Base-by-base conservation (phyloP, 1,140 invertebrate genomes). In the Rhysida immarginata region DNA sequence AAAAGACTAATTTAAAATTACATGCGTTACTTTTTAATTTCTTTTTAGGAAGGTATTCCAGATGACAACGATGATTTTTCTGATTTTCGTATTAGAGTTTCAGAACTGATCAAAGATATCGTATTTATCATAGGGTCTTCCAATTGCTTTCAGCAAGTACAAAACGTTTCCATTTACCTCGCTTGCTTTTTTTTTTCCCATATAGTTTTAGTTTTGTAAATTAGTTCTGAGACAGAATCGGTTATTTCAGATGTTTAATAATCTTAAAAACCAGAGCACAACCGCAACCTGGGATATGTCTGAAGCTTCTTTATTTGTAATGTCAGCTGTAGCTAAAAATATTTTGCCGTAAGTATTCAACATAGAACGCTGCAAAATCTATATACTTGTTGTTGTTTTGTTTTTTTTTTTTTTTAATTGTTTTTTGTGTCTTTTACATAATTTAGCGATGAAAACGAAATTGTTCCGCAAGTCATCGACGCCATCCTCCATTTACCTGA, bases 121-220 rank as follows among this genome's bases (percentile, higher is more conserved):
- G 85, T 95, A n/a, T 97, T 96, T 69, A 90, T 98, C 56, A 85
- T 96, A 54, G 91, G 93, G 1, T 93, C 91, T 42, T 84, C 84
- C 55, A 81, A 83, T 52, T 89, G 90, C 68, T 95, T 98, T 69
- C 77, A 84, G 62, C 87, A 96, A 74, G 92, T 96, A 26, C n/a
- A n/a, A n/a, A n/a, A n/a, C n/a, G n/a, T n/a, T n/a, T n/a, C n/a
- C n/a, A n/a, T n/a, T n/a, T n/a, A n/a, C n/a, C n/a, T n/a, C n/a
- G n/a, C n/a, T n/a, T n/a, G n/a, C n/a, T n/a, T n/a, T n/a, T n/a
- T n/a, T n/a, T n/a, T n/a, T n/a, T n/a, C n/a, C n/a, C n/a, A n/a
- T n/a, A n/a, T n/a, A n/a, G n/a, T n/a, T n/a, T n/a, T n/a, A n/a
- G n/a, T n/a, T n/a, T n/a, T n/a, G n/a, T n/a, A n/a, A n/a, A n/a